Evolutionary conservation across 2,888 invertebrate genomes (phyloP), one percentile per base, ranked within the genome.

Genomic region (Perizoma affinitatum): DNA sequence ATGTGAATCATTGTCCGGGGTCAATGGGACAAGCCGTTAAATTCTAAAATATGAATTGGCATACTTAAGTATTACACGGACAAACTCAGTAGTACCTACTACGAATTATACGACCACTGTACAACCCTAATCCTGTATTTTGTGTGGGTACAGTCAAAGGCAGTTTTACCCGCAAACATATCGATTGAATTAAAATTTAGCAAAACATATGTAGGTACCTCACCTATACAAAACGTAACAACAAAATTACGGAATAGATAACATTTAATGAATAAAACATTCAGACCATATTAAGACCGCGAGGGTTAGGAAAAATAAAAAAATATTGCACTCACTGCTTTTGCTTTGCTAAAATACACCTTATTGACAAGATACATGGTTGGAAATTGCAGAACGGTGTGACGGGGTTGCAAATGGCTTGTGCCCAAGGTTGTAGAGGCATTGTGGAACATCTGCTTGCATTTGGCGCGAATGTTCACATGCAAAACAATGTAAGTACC

Each of bases 371-470:
- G 33, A 35, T 4, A 47, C 54, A 67, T 33, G 51, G 61, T 63
- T 51, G 10, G 10, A 65, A 38, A 63, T 65, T 68, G 33, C 87
- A 96, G 95, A 94, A 94, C 80, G 95, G 95, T 11, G 93, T 93
- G 70, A 95, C 95, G 4, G 93, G 95, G 0, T 86, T 96, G 62
- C 96, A 96, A 78, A 93, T 95, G 79, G 95, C 96, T 10, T 94
- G 95, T 70, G 94, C 94, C 63, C 93, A 95, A 73, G 95, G 95
- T 38, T 95, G 95, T 78, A 90, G 93, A 42, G 95, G 95, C 42
- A 96, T 95, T 73, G 93, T 95, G 47, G 95, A 95, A 69, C 93
- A 94, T 71, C 87, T 96, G 66, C 90, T 96, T 41, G 93, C 94
- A 61, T 93, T 93, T 70, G 94, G 95, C 6, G 94, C 94, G 52